These are phyloP conservation scores for Drosophila prosaltans DNA, from an alignment of 1,140 invertebrate genomes.

Conservation along the genomic window DNA sequence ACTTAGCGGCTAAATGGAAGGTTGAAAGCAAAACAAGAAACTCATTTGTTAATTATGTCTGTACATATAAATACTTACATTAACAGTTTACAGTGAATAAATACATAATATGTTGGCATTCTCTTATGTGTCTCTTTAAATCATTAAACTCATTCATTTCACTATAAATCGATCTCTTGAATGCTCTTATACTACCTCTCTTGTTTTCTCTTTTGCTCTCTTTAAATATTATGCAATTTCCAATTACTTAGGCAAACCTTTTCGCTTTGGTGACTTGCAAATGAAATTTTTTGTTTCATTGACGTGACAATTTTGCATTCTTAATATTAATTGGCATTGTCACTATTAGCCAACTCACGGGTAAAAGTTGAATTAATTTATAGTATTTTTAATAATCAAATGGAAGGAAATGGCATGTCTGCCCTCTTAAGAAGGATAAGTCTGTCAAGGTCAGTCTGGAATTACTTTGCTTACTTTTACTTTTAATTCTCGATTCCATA, in stretches of 20 bases:
- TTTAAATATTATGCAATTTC: slow-evolving; percentile 51
- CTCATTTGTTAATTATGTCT: slow-evolving; percentile 15
- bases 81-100: not conserved
- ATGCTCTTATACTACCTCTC: not conserved
- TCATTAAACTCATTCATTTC: not conserved
- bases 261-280: slow-evolving; percentile 30
- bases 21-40: not conserved
- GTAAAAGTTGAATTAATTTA: not conserved
- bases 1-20: not conserved
- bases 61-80: not conserved
- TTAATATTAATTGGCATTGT: slow-evolving; percentile 17
- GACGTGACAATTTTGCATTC: slow-evolving; percentile 68
- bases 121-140: not conserved
- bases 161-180: not conserved
- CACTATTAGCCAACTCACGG: slow-evolving; percentile 2
- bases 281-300: slow-evolving; percentile 42
- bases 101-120: not conserved
- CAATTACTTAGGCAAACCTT: slow-evolving; percentile 22
- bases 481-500: no score
- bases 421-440: not conserved
- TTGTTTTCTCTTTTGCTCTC: not conserved
- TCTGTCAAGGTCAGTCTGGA: not conserved
- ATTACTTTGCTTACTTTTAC: not conserved
- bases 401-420: not conserved
- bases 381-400: not conserved